Base-by-base conservation (phyloP, 2,113 vertebrate genomes). In the Cygnus atratus region DNA sequence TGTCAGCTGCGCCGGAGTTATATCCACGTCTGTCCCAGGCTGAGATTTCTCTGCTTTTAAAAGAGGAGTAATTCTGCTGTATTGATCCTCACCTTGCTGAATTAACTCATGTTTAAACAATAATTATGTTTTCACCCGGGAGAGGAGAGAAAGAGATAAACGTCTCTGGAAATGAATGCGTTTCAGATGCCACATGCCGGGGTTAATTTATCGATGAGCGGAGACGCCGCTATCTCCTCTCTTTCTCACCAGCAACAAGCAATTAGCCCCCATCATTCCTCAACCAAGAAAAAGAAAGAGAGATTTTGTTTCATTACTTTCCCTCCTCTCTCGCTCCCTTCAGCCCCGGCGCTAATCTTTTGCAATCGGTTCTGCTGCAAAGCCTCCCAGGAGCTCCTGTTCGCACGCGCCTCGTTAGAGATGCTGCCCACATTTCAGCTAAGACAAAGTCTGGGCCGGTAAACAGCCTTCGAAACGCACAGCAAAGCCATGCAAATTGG, bases 51-150 rank as follows among this genome's bases (percentile, higher is more conserved):
- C 46, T 58, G 84, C 87, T 92, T 94, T 97, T 95, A 84, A 95
- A 62, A 87, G 66, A 85, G 74, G 84, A 94, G 70, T 93, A 95
- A 92, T 96, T 95, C 90, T 90, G 82, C 61, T 43, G 86, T 96
- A 96, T 97, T 96, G 97, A 97, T 96, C 87, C 35, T 89, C 74
- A 94, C 93, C 95, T 97, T 90, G 87, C 92, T 87, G 96, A 96
- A 96, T 97, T 97, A 97, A 97, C 95, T 96, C 89, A 71, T 84
- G 88, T 96, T 97, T 97, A 97, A 96, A 96, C 96, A 97, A 96
- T 95, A 97, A 94, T 97, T 97, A 97, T 93, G 93, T 96, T 97
- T 97, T 93, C 92, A 87, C 87, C 68, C 80, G 50, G 33, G 89
- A 96, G 93, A 96, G 87, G 25, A 95, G 90, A 71, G 90, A 93